Conservation (phyloP, 2,888 invertebrate species). For the Temnothorax ravouxi region DNA sequence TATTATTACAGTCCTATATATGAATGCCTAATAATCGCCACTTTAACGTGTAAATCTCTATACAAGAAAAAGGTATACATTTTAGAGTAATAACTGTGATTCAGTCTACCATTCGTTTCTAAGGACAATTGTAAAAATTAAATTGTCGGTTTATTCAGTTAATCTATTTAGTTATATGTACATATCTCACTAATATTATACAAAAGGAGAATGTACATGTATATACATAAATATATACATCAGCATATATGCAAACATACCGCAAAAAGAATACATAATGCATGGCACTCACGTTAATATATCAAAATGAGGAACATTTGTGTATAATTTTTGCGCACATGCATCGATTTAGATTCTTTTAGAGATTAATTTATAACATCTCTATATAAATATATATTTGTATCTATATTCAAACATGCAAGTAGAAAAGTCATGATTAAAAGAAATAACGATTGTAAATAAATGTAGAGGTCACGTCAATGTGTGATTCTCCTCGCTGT, state of each 20-base stretch:
- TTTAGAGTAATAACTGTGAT: conserved; percentile 61
- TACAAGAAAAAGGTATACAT: conserved; percentile 7
- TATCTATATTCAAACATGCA: conserved; percentile 55
- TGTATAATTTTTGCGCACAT: conserved; percentile 23
- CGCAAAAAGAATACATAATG: conserved; percentile 6
- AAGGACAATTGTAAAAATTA: conserved; percentile 46
- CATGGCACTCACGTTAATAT: conserved; percentile 5
- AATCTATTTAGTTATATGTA: conserved; percentile 6
- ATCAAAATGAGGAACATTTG: background rate
- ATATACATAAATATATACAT: background rate
- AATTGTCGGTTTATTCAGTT: conserved; percentile 19
- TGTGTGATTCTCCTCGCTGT: conserved; percentile 58
- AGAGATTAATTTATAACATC: conserved; percentile 8
- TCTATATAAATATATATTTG: conserved; percentile 62
- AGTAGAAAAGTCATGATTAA: conserved; percentile 44
- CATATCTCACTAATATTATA: conserved; percentile 75
- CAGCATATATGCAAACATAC: background rate
- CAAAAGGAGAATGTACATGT: background rate
- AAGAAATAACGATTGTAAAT: conserved; percentile 73
- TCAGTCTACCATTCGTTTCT: conserved; percentile 52
- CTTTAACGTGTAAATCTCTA: conserved; percentile 19
- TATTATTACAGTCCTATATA: conserved; percentile 4
- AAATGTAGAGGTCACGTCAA: conserved; percentile 60
- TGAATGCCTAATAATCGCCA: conserved; percentile 14
- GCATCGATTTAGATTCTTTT: conserved; percentile 25